Percentiles rank a stretch among this genome's conserved stretches.
Conservation (phyloP, 1,140 invertebrate species). For the Drosophila carrolli region DNA sequence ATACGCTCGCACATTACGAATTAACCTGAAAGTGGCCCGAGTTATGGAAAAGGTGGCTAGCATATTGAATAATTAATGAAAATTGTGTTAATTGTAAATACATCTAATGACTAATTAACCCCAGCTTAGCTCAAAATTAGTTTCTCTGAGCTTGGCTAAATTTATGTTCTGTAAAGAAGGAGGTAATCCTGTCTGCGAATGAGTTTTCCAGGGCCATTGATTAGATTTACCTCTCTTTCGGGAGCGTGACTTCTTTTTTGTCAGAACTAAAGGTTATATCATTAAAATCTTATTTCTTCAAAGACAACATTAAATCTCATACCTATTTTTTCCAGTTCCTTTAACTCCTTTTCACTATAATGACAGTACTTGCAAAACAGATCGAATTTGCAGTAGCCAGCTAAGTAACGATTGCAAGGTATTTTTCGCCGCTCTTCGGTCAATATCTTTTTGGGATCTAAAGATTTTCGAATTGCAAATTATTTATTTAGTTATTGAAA, state of each 20-base stretch:
- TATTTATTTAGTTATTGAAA: neutral
- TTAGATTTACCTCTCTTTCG: slow-evolving; percentile 3
- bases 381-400: slow-evolving; percentile 68
- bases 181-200: slow-evolving; percentile 32
- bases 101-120: slow-evolving; percentile 22
- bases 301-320: neutral
- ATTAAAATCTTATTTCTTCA: neutral
- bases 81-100: slow-evolving; percentile 21
- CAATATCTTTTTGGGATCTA: slow-evolving; percentile 62
- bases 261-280: neutral
- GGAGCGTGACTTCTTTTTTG: slow-evolving; percentile 16
- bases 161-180: slow-evolving; percentile 53
- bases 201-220: slow-evolving; percentile 25
- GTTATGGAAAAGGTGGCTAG: slow-evolving; percentile 68
- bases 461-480: neutral
- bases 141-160: slow-evolving; percentile 27
- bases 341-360: slow-evolving; percentile 56
- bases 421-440: slow-evolving; percentile 51
- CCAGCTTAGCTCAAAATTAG: slow-evolving; percentile 38
- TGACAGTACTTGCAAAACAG: slow-evolving; percentile 67
- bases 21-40: slow-evolving; percentile 69
- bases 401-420: slow-evolving; percentile 62
- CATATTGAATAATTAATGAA: slow-evolving; percentile 50
- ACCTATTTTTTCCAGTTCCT: slow-evolving; percentile 64
- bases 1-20: slow-evolving; percentile 63